A percentile compares a stretch with the other conserved stretches of the same genome.
phyloP scores from a whole-genome alignment of 1,140 invertebrate genomes.

The Chironomus tepperi region DNA sequence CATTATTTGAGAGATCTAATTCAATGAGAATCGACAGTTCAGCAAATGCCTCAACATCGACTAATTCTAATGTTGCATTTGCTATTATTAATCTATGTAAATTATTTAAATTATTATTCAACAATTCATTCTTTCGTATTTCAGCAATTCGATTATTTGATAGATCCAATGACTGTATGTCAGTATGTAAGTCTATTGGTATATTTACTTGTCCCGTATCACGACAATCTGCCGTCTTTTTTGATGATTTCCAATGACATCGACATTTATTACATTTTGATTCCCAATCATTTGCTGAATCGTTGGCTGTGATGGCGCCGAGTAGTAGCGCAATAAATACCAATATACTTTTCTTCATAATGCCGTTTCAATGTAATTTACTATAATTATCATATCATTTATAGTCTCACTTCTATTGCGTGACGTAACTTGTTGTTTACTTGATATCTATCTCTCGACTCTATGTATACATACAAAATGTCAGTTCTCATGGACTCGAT shows the following conservation, averaged over 20 bases:
- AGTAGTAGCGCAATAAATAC: background rate
- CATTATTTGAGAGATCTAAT: slow-evolving; percentile 72
- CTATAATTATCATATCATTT: slow-evolving; percentile 19
- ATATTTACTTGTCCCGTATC: slow-evolving; percentile 53
- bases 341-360: background rate
- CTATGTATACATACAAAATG: background rate
- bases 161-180: slow-evolving; percentile 69
- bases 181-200: slow-evolving; percentile 57
- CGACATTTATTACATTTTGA: slow-evolving; percentile 52
- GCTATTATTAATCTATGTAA: slow-evolving; percentile 68
- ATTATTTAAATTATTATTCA: slow-evolving; percentile 59
- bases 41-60: slow-evolving; percentile 64
- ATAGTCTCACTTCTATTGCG: background rate
- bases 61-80: slow-evolving; percentile 58
- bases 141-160: slow-evolving; percentile 58
- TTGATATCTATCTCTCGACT: too few relatives aligned
- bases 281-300: slow-evolving; percentile 42
- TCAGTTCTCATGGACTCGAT: too few relatives aligned
- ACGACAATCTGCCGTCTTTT: slow-evolving; percentile 71
- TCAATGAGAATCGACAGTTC: slow-evolving; percentile 72
- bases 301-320: background rate
- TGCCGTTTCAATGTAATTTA: background rate
- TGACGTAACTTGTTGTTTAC: background rate
- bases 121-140: slow-evolving; percentile 58
- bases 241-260: slow-evolving; percentile 70